A percentile compares a stretch with the other conserved stretches of the same genome.
Evolutionary conservation across 2,797 vertebrate species (phyloP).

Genomic region (Hypotaenidia okinawae): DNA sequence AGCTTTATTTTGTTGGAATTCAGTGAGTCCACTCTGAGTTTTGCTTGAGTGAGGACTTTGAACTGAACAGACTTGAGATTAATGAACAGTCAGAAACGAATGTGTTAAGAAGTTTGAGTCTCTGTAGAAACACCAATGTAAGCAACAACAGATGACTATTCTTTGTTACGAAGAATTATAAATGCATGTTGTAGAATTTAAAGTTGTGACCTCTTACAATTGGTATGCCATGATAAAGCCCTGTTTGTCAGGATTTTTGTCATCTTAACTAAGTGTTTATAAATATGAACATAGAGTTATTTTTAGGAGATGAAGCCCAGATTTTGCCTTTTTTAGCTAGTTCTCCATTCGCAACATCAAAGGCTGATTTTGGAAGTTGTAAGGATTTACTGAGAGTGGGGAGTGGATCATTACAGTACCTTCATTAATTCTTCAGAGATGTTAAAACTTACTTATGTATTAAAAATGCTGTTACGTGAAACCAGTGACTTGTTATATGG

Average conservation of each 20-base stretch:
- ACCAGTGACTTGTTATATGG: not conserved
- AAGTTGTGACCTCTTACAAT: not conserved
- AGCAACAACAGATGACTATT: not conserved
- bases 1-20: not conserved
- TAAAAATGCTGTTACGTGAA: slow-evolving; percentile 35
- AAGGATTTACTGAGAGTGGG: not conserved
- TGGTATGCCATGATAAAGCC: not conserved
- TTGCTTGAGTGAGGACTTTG: not conserved
- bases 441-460: slow-evolving; percentile 25
- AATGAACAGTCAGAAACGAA: not conserved
- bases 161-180: not conserved
- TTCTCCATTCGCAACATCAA: slow-evolving; percentile 3
- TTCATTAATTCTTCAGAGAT: slow-evolving; percentile 2
- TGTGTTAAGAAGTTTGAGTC: not conserved
- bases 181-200: not conserved
- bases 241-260: not conserved
- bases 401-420: not conserved
- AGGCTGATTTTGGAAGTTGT: not conserved
- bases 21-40: not conserved
- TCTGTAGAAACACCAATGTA: not conserved
- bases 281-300: not conserved
- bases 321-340: not conserved
- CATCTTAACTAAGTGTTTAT: slow-evolving; percentile 19
- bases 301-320: slow-evolving; percentile 30
- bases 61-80: not conserved